Conservation (phyloP, 2,113 vertebrate genomes). For the Ursus arctos region DNA sequence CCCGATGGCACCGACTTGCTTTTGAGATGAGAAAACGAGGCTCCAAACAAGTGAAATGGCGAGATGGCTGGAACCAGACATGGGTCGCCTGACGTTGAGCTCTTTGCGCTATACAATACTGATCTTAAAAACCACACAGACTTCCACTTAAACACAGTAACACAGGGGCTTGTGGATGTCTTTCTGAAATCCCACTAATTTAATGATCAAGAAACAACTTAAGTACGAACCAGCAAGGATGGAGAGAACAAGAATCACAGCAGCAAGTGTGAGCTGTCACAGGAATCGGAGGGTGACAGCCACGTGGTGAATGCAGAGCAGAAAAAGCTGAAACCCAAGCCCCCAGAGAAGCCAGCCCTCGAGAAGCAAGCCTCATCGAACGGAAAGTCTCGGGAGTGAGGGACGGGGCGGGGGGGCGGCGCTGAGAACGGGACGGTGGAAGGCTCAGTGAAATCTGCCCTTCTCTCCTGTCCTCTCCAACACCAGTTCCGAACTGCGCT, state of each 20-base stretch:
- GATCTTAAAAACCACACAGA: not conserved
- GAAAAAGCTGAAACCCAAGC: not conserved
- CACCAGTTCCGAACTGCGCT: too few species aligned
- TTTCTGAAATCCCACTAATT: not conserved
- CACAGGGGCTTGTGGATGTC: not conserved
- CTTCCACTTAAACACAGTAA: not conserved
- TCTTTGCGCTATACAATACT: not conserved
- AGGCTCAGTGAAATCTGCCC: not conserved
- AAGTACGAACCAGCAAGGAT: not conserved
- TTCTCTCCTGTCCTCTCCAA: not conserved
- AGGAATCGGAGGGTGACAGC: not conserved
- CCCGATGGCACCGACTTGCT: not conserved
- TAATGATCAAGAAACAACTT: not conserved
- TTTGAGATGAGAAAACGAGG: constrained; percentile 1
- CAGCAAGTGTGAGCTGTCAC: not conserved
- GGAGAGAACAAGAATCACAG: not conserved
- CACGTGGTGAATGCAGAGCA: not conserved
- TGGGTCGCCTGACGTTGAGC: not conserved
- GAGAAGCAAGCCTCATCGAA: not conserved
- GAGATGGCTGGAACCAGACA: not conserved
- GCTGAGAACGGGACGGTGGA: not conserved
- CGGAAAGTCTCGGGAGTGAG: not conserved
- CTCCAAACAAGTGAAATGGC: not conserved
- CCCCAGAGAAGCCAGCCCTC: not conserved
- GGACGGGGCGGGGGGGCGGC: too few species aligned